A percentile compares a stretch with the other conserved stretches of the same genome.
Evolutionary conservation across 2,888 invertebrate species (phyloP).

Genomic region (Coenonympha glycerion): DNA sequence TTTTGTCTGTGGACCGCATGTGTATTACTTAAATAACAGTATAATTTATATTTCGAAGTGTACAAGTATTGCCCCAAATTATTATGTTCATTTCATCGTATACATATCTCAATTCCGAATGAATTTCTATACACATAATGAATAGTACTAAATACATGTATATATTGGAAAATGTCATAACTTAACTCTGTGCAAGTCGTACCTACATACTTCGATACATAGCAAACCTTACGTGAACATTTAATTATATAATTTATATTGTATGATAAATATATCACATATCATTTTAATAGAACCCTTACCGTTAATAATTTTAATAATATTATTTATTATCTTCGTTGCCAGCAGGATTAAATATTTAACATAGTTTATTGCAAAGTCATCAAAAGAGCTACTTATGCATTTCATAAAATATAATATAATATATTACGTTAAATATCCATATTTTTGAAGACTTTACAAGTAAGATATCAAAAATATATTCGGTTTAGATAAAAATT

Average conservation of each 20-base stretch:
- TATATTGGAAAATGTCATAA: neutral
- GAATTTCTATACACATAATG: neutral
- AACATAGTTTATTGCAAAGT: too few species aligned
- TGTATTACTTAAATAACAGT: neutral
- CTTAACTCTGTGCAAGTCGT: neutral
- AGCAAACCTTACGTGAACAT: neutral
- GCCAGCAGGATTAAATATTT: too few species aligned
- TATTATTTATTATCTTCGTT: constrained; percentile 11
- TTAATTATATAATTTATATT: neutral
- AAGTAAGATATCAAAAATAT: constrained; percentile 37
- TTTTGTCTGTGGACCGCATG: neutral
- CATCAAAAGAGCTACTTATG: too few species aligned
- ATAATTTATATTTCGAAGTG: neutral
- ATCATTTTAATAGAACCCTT: constrained; percentile 57
- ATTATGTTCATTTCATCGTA: constrained; percentile 3
- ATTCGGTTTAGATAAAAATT: constrained; percentile 18
- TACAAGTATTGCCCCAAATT: neutral
- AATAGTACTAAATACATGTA: neutral
- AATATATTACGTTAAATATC: constrained; percentile 43
- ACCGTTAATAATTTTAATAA: constrained; percentile 24
- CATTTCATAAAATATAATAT: constrained; percentile 21
- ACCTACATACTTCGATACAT: neutral
- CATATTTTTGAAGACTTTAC: constrained; percentile 60
- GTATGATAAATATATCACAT: constrained; percentile 45
- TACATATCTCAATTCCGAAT: constrained; percentile 1